phyloP scores from a whole-genome alignment of 1,140 invertebrate species.

The Drosophila busckii region DNA sequence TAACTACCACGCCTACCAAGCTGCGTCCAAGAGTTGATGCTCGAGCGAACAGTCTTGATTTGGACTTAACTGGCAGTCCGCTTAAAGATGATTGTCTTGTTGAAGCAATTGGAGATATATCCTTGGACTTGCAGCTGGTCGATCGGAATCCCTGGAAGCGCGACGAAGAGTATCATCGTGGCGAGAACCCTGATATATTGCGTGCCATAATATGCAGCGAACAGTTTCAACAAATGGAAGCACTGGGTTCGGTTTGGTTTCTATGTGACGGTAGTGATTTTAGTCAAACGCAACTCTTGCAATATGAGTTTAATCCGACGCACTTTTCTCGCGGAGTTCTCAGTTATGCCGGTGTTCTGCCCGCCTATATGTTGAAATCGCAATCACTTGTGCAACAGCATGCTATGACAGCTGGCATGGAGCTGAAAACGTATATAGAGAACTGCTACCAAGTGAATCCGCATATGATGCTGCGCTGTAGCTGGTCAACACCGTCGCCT shows the following conservation, averaged over 20 bases:
- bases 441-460: constrained; percentile 63
- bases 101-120: constrained; percentile 60
- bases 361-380: constrained; percentile 35
- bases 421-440: constrained; percentile 55
- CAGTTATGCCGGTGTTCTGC: constrained; percentile 50
- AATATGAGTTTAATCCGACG: constrained; percentile 50
- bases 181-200: constrained; percentile 39
- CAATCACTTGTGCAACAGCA: constrained; percentile 45
- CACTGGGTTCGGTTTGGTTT: constrained; percentile 64
- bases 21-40: constrained; percentile 4
- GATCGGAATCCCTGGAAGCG: constrained; percentile 55
- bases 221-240: constrained; percentile 45
- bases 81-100: constrained; percentile 68
- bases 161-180: constrained; percentile 67
- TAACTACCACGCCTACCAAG: constrained; percentile 42
- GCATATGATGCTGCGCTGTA: constrained; percentile 51
- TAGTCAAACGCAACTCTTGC: constrained; percentile 47
- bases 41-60: constrained; percentile 11
- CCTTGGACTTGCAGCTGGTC: constrained; percentile 44
- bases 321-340: constrained; percentile 58
- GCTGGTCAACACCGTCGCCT: constrained; percentile 33
- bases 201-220: constrained; percentile 48
- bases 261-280: constrained; percentile 58
- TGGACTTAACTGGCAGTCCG: constrained; percentile 72
- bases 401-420: constrained; percentile 1